These are phyloP conservation scores for Rhinopomastus cyanomelas DNA, from an alignment of 2,113 vertebrate genomes.

Conservation along the genomic window DNA sequence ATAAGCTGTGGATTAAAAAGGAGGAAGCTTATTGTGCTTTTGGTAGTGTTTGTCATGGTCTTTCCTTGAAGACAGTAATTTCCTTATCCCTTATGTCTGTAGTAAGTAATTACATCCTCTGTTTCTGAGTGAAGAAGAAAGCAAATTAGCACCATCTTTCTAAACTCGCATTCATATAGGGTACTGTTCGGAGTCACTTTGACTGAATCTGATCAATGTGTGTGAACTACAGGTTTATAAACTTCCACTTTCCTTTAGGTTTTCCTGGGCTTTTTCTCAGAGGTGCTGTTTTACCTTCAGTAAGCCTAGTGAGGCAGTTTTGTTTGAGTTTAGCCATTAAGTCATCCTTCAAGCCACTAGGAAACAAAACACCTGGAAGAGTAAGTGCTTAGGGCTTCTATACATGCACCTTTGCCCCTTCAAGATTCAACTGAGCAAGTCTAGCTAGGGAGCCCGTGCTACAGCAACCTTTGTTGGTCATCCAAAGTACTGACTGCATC, in stretches of 20 bases:
- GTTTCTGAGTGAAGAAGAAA: not conserved
- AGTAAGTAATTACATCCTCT: not conserved
- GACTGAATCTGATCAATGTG: not conserved
- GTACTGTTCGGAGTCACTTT: not conserved
- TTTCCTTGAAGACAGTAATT: not conserved
- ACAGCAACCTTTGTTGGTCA: not conserved
- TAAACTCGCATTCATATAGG: not conserved
- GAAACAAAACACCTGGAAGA: not conserved
- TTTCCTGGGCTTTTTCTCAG: not conserved
- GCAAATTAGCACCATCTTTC: not conserved
- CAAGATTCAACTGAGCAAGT: not conserved
- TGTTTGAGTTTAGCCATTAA: not conserved
- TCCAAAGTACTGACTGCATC: not conserved
- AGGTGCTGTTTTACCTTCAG: not conserved
- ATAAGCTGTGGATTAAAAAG: not conserved
- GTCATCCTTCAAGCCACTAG: not conserved
- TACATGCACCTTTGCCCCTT: not conserved
- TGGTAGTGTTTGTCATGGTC: not conserved
- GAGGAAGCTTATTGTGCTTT: not conserved
- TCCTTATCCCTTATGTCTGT: not conserved
- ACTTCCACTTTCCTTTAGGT: not conserved
- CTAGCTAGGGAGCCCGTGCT: not conserved
- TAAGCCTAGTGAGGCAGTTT: not conserved
- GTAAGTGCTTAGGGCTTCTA: not conserved
- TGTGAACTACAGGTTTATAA: not conserved